Evolutionary conservation across 2,113 vertebrate species (phyloP), one percentile per base, ranked within the genome.

Genomic region (Pelobates fuscus): DNA sequence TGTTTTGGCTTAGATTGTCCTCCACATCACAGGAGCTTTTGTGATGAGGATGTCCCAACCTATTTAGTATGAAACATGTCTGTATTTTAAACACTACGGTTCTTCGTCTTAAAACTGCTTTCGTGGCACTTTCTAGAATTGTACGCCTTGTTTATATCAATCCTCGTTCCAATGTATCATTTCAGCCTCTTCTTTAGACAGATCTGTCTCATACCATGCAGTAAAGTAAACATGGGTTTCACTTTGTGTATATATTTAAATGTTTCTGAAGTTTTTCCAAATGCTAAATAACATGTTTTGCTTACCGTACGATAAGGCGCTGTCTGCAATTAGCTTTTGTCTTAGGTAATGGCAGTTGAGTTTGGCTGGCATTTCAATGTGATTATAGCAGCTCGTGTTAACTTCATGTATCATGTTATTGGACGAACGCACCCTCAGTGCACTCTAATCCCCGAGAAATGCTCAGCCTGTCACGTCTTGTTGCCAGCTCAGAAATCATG

Each of bases 401-500:
- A 41, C 30, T 52, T 54, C 57, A 55, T 67, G 25, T 25, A 75
- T 60, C 26, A 59, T 67, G 20, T 52, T 59, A 41, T 67, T 30
- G 32, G 62, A 65, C 63, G 58, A 46, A 67, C 57, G 63, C 55
- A 58, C 71, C 62, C 30, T 46, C 57, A 49, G 69, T 29, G 20
- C 30, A 11, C 63, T 46, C 23, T 75, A 75, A 75, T 75, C 63
- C 72, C 37, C 17, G 15, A 75, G 54, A 67, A 44, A 75, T 75
- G 63, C 55, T 21, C 63, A 59, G 63, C 72, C 41, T 75, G 63
- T 75, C 72, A 60, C 72, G 37, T 75, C 72, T 75, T 75, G 72
- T 75, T 75, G 32, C 71, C 65, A 67, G 62, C 52, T 67, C 63
- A 74, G 49, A 66, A 65, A 27, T 74, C 18, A 41, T 66, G 49